Evolutionary conservation across 2,888 invertebrate genomes (phyloP).

Genomic region (Yponomeuta sedellus): DNA sequence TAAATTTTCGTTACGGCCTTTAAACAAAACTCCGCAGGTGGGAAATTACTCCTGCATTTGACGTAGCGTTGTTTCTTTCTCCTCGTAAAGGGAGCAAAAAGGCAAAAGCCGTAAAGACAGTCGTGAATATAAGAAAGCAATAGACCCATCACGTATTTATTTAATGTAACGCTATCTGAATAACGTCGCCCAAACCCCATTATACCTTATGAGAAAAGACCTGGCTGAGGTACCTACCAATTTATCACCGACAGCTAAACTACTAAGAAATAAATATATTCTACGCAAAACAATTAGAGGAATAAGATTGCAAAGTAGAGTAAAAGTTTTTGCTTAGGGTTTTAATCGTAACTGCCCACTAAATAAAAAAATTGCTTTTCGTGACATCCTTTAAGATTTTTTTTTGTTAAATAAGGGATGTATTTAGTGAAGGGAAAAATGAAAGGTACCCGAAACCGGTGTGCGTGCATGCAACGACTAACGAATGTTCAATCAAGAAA

Average conservation of each 20-base stretch:
- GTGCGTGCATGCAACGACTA: too few species aligned
- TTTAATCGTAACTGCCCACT: too few species aligned
- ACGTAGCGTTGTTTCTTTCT: background rate
- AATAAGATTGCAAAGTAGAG: too few species aligned
- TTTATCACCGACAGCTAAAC: background rate
- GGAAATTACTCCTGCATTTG: background rate
- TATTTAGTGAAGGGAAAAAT: too few species aligned
- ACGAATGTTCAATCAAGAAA: too few species aligned
- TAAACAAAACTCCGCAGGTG: background rate
- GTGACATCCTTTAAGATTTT: too few species aligned
- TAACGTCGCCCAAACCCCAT: background rate
- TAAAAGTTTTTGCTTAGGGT: too few species aligned
- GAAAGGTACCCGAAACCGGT: too few species aligned
- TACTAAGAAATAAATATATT: too few species aligned
- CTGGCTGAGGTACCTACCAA: background rate
- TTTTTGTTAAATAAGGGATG: too few species aligned
- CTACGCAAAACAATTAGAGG: too few species aligned
- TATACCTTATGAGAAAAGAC: background rate
- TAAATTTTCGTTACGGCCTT: background rate
- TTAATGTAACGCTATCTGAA: background rate
- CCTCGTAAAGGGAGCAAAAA: background rate
- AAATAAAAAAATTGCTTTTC: too few species aligned
- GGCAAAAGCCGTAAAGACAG: background rate
- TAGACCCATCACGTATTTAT: background rate
- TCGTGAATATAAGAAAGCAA: background rate